Base-by-base conservation (phyloP, 2,113 vertebrate genomes). In the Leiothrix lutea region DNA sequence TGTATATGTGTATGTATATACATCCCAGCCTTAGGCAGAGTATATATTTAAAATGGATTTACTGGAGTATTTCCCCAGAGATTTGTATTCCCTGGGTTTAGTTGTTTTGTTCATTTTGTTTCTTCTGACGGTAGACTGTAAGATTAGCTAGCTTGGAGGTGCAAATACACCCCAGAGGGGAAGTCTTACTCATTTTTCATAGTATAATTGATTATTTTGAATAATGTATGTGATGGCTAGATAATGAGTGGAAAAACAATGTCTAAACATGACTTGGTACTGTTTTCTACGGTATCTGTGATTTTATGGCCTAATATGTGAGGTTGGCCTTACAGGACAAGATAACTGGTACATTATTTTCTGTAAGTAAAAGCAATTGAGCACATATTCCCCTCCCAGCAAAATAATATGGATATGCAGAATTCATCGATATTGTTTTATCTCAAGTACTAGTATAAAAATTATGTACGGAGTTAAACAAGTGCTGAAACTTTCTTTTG, bases 201-300 rank as follows among this genome's bases (percentile, higher is more conserved):
- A 79, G 90, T 92, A 96, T 98, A 97, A 98, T 98, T 98, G 94
- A 96, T 98, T 97, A 94, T 97, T 98, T 97, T 98, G 96, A 98
- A 98, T 98, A 98, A 98, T 97, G 84, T 95, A 97, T 96, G 61
- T 92, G 95, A 92, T 95, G 75, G 85, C 73, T 96, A 91, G 95
- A 78, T 97, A 97, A 97, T 90, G 88, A 97, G 71, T 87, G 86
- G 58, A 77, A 96, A 94, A 97, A 96, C 69, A 93, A 79, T 92
- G 60, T 88, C 62, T 95, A 97, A 92, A 96, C 75, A 79, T 85
- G 74, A 60, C n/a, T 97, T 94, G 80, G 56, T 94, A 86, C 70
- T 38, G 31, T 62, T 88, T 82, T 66, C 44, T 81, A 18, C 57
- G 56, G 36, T 73, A 40, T 72, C 70, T 87, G 36, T 85, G 82